Percentiles rank a stretch among this genome's conserved stretches.
phyloP scores from a whole-genome alignment of 2,888 invertebrate species.

The Lithodes maja region DNA sequence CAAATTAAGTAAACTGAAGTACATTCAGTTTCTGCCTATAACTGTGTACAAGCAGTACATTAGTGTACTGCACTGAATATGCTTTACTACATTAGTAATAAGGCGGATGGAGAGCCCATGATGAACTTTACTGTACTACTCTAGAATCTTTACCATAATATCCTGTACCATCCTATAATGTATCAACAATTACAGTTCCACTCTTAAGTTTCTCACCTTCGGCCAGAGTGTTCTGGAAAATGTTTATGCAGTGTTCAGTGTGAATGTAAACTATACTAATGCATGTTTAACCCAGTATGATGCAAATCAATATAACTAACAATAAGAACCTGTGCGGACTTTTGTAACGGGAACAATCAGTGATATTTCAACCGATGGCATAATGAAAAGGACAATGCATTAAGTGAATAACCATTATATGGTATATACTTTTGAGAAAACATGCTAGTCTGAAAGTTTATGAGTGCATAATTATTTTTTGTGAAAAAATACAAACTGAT shows the following conservation, averaged over 20 bases:
- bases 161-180: background rate
- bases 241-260: slow-evolving; percentile 25
- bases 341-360: too few relatives aligned
- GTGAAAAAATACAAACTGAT: too few relatives aligned
- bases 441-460: too few relatives aligned
- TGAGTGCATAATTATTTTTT: too few relatives aligned
- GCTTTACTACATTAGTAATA: background rate
- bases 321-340: too few relatives aligned
- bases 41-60: background rate
- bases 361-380: too few relatives aligned
- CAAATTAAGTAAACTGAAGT: background rate
- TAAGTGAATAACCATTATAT: too few relatives aligned
- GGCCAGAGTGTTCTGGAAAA: slow-evolving; percentile 15
- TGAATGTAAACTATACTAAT: slow-evolving; percentile 23
- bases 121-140: too few relatives aligned
- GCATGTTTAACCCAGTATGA: background rate
- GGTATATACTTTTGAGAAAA: too few relatives aligned
- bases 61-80: background rate
- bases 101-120: too few relatives aligned
- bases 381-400: too few relatives aligned
- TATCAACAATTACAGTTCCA: background rate
- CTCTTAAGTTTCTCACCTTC: slow-evolving; percentile 6
- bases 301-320: background rate
- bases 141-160: background rate
- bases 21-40: background rate